Percentiles rank a stretch among this genome's conserved stretches.
phyloP scores from a whole-genome alignment of 2,797 vertebrate genomes.

The Labroides dimidiatus region DNA sequence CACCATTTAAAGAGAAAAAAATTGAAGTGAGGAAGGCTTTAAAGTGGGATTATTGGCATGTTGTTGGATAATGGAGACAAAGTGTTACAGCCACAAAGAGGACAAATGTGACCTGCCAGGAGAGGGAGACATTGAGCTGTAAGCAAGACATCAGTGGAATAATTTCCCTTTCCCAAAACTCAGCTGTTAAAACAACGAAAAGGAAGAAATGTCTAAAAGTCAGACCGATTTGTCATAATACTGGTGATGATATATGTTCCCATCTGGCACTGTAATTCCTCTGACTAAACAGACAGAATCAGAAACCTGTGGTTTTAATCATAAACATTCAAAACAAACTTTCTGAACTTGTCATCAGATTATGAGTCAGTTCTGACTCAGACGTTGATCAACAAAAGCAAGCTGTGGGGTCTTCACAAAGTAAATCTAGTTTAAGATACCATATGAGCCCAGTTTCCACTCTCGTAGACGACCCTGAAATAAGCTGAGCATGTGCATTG shows the following conservation, averaged over 20 bases:
- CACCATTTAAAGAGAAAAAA: too few species aligned
- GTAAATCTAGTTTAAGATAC: conserved; percentile 56
- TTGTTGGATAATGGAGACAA: neutral
- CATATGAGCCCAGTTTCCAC: conserved; percentile 42
- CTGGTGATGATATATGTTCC: neutral
- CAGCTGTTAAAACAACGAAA: neutral
- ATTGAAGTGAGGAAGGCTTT: neutral
- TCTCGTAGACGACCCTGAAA: conserved; percentile 42
- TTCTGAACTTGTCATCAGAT: neutral
- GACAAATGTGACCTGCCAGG: conserved; percentile 39
- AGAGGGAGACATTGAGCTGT: conserved; percentile 65
- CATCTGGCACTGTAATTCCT: neutral
- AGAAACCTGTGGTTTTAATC: neutral
- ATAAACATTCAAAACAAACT: neutral
- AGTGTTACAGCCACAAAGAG: conserved; percentile 4
- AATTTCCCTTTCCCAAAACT: neutral
- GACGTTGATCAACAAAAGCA: conserved; percentile 25
- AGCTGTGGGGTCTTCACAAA: conserved; percentile 13
- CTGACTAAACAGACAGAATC: neutral
- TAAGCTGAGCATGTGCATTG: conserved; percentile 29
- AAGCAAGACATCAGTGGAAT: neutral
- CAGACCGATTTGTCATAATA: neutral
- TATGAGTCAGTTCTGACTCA: conserved; percentile 37
- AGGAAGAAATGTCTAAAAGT: neutral
- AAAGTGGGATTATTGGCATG: neutral